Evolutionary conservation across 2,888 invertebrate species (phyloP).

Genomic region (Rosalia funebris): DNA sequence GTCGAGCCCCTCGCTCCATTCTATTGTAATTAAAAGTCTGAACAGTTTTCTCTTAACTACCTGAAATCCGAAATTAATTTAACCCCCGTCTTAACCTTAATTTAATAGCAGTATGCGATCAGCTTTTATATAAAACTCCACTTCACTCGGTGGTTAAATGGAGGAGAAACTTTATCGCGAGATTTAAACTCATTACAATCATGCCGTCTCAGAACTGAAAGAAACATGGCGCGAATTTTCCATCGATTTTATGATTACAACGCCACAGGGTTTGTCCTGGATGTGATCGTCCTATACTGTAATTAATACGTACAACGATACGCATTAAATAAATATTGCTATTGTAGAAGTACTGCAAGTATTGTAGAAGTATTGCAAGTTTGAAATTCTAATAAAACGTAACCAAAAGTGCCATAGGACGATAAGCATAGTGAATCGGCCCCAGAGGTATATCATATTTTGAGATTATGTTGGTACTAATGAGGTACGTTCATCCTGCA

Average conservation of each 20-base stretch:
- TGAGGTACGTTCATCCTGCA: too few species aligned
- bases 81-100: conserved; percentile 54
- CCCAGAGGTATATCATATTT: too few species aligned
- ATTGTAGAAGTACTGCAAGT: too few species aligned
- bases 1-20: conserved; percentile 41
- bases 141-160: conserved; percentile 47
- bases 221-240: conserved; percentile 36
- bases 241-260: conserved; percentile 26
- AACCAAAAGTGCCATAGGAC: too few species aligned
- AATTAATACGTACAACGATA: too few species aligned
- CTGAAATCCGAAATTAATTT: conserved; percentile 58
- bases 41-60: conserved; percentile 54
- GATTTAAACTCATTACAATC: conserved; percentile 51
- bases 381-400: too few species aligned
- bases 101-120: conserved; percentile 56
- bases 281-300: neutral
- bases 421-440: too few species aligned
- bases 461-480: too few species aligned
- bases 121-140: conserved; percentile 51
- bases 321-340: too few species aligned
- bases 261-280: neutral
- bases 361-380: too few species aligned
- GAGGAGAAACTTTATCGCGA: conserved; percentile 53
- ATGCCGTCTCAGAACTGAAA: conserved; percentile 30
- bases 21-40: conserved; percentile 57